Conservation (phyloP, 2,113 vertebrate genomes). For the Edolisoma coerulescens region DNA sequence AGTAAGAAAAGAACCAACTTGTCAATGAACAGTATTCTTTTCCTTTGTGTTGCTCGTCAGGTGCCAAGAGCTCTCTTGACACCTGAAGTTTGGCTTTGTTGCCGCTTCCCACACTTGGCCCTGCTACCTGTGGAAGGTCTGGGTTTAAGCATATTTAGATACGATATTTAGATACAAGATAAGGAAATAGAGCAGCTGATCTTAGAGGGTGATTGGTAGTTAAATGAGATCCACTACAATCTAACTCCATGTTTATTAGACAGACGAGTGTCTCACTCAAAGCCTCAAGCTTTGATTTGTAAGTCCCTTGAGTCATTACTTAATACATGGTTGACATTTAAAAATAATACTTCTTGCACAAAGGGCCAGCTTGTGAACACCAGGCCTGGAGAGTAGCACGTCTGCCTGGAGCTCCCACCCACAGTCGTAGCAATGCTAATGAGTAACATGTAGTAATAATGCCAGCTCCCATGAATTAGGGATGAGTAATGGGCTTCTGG, state of each 20-base stretch:
- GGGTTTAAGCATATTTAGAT: neutral
- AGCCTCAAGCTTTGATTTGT: neutral
- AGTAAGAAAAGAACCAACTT: constrained; percentile 22
- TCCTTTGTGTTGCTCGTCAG: neutral
- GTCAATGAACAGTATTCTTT: neutral
- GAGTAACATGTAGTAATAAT: neutral
- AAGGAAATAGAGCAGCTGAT: neutral
- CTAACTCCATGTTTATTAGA: neutral
- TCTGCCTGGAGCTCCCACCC: constrained; percentile 11
- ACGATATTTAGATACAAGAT: rapidly evolving
- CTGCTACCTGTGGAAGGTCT: neutral
- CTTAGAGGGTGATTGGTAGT: neutral
- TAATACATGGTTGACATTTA: constrained; percentile 12
- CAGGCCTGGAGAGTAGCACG: neutral
- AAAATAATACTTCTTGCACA: constrained; percentile 6
- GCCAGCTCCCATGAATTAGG: constrained; percentile 22
- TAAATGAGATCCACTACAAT: neutral
- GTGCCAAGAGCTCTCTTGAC: neutral
- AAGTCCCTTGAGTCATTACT: constrained; percentile 9
- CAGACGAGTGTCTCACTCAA: neutral
- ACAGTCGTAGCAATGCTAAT: neutral
- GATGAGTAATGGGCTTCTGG: constrained; percentile 31
- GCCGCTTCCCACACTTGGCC: neutral
- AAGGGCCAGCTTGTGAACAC: constrained; percentile 28
- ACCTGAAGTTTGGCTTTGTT: neutral